Conservation (phyloP, 2,888 invertebrate species). For the Lasioglossum marginatum region DNA sequence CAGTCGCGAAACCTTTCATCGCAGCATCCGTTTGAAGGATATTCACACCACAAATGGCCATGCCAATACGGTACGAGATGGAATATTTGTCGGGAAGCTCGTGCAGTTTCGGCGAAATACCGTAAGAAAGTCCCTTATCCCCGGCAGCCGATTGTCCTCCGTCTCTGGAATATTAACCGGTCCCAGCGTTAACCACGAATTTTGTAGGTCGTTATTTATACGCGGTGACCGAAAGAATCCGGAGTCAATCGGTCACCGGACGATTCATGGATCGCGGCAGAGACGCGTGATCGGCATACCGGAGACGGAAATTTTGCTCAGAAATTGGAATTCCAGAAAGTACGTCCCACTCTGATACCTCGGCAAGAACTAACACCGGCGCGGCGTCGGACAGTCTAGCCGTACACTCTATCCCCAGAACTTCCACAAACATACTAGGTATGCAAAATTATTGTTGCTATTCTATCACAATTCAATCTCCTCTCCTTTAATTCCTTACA, state of each 20-base stretch:
- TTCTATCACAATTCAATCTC: neutral
- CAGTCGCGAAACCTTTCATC: neutral
- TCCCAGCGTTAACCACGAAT: neutral
- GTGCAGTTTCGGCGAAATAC: slow-evolving; percentile 10
- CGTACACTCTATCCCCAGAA: neutral
- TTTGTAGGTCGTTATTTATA: slow-evolving; percentile 8
- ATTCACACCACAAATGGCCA: slow-evolving; percentile 24
- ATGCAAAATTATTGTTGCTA: too few relatives aligned
- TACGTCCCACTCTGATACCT: slow-evolving; percentile 48
- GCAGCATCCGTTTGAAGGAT: neutral
- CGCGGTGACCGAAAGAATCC: slow-evolving; percentile 5
- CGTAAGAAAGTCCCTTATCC: slow-evolving; percentile 11
- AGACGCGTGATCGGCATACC: slow-evolving; percentile 24
- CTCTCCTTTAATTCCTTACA: neutral
- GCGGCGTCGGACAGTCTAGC: slow-evolving; percentile 4
- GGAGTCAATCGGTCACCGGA: slow-evolving; percentile 4
- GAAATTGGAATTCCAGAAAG: slow-evolving; percentile 60
- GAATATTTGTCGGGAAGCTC: slow-evolving; percentile 16
- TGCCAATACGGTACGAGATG: slow-evolving; percentile 14
- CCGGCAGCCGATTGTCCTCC: neutral
- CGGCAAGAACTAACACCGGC: slow-evolving; percentile 55
- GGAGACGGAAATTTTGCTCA: neutral
- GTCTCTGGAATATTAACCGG: neutral
- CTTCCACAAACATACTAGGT: neutral
- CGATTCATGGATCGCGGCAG: slow-evolving; percentile 11